Evolutionary conservation across 2,797 vertebrate genomes (phyloP), one percentile per base, ranked within the genome.

Genomic region (Tapera naevia): DNA sequence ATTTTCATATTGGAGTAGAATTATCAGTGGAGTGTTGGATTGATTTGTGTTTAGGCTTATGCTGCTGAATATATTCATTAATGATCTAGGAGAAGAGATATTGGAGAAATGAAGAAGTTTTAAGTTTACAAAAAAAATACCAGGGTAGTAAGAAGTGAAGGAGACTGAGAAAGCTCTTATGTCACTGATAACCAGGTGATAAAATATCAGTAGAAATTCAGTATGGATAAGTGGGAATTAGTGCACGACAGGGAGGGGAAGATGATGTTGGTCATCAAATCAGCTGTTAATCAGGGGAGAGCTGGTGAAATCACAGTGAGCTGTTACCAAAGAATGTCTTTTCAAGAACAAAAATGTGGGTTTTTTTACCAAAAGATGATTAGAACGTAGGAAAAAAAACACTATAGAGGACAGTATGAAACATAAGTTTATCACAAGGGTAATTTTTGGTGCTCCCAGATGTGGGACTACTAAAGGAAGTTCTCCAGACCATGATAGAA

Each of bases 181-280:
- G 2, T 78, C 21, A 22, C 37, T 74, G 72, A 43, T 80, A 85
- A 50, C 28, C n/a, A 70, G 61, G 28, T 54, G n/a, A 56, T 81
- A 80, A 86, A 88, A 62, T 48, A 32, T 5, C 14, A 56, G n/a
- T 39, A 75, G 14, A 76, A 88, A 80, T 32, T 73, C 17, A 57
- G 0, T 67, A 19, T 64, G 43, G 60, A 92, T 35, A 92, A 75
- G 70, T 76, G 45, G 23, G 62, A 27, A 32, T 78, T 32, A 80
- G 37, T 71, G 32, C 5, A 5, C 0, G 2, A 3, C 2, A 10
- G 5, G 2, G 19, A 35, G 19, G 22, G 15, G 13, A 51, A 39
- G 41, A 16, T 33, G 58, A 12, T 72, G 50, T 3, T 53, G 28
- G 18, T 83, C 61, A 70, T 13, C 10, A 85, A 54, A 54, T 62